Percentiles rank a stretch among this genome's conserved stretches.
These are phyloP conservation scores for Plumapathes pennacea DNA, from an alignment of 92 coral and sea anemone species.

Conservation along the genomic window DNA sequence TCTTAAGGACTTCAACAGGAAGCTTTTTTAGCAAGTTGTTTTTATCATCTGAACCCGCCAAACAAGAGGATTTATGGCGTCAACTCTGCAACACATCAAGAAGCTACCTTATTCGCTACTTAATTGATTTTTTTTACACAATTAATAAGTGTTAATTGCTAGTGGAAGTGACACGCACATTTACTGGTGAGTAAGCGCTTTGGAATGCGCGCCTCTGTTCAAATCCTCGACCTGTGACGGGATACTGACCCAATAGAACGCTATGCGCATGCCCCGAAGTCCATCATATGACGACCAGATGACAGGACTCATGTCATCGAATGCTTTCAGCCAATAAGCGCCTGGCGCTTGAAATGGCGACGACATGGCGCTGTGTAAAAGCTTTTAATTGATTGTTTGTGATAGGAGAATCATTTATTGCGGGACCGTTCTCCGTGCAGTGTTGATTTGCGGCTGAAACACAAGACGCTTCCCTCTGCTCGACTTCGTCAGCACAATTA, in stretches of 20 bases:
- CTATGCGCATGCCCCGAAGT: too few relatives aligned
- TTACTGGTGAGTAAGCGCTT: too few relatives aligned
- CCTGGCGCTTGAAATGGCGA: conserved; percentile 54
- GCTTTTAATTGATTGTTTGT: conserved; percentile 96
- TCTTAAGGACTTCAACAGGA: too few relatives aligned
- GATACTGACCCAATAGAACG: too few relatives aligned
- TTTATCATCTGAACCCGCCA: too few relatives aligned
- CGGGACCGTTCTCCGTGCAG: conserved; percentile 58
- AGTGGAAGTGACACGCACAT: conserved; percentile 17
- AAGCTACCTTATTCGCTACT: conserved; percentile 32
- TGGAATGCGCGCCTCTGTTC: too few relatives aligned
- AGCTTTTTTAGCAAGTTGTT: too few relatives aligned
- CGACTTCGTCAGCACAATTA: conserved; percentile 2
- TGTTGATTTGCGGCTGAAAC: conserved; percentile 25
- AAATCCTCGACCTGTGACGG: too few relatives aligned
- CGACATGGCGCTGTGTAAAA: conserved; percentile 96
- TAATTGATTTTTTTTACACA: conserved; percentile 51
- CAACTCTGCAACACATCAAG: conserved; percentile 37
- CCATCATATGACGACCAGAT: too few relatives aligned
- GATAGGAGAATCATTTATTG: conserved; percentile 81
- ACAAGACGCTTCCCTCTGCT: conserved; percentile 1
- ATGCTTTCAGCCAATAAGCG: conserved; percentile 58
- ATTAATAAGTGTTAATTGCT: conserved; percentile 72
- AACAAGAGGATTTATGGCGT: conserved; percentile 68
- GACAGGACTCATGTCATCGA: conserved; percentile 44